Conservation (phyloP, 2,888 invertebrate species). For the Netelia melanura region DNA sequence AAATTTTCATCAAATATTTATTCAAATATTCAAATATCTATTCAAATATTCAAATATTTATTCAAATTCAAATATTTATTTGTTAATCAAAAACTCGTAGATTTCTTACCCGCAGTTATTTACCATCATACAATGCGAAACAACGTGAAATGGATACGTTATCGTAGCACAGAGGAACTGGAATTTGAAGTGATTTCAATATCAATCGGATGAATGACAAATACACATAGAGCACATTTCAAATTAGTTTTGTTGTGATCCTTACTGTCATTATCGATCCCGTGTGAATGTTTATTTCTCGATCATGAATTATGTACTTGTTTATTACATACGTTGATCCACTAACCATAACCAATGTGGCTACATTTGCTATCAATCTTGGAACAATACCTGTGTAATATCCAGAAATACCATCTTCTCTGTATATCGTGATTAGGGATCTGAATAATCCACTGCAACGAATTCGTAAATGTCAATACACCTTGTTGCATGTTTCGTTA, state of each 20-base stretch:
- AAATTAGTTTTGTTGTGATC: constrained; percentile 20
- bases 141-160: constrained; percentile 97
- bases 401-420: constrained; percentile 94
- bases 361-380: constrained; percentile 93
- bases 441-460: constrained; percentile 89
- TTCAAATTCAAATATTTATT: not conserved
- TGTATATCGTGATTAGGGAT: constrained; percentile 93
- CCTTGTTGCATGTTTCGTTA: not conserved
- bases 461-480: constrained; percentile 45
- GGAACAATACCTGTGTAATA: constrained; percentile 96
- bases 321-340: constrained; percentile 91
- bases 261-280: constrained; percentile 87
- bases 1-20: not conserved
- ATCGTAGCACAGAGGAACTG: constrained; percentile 93
- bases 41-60: not conserved
- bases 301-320: constrained; percentile 92
- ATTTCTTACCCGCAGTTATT: constrained; percentile 89
- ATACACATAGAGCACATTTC: not conserved
- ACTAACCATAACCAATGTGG: constrained; percentile 92
- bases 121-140: constrained; percentile 96
- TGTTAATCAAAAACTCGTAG: not conserved
- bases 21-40: not conserved
- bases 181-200: constrained; percentile 70
- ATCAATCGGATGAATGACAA: not conserved
- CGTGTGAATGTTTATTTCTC: constrained; percentile 87